Percentiles rank a stretch among this genome's conserved stretches.
Conservation (phyloP, 2,113 vertebrate species). For the Artemisiospiza belli region DNA sequence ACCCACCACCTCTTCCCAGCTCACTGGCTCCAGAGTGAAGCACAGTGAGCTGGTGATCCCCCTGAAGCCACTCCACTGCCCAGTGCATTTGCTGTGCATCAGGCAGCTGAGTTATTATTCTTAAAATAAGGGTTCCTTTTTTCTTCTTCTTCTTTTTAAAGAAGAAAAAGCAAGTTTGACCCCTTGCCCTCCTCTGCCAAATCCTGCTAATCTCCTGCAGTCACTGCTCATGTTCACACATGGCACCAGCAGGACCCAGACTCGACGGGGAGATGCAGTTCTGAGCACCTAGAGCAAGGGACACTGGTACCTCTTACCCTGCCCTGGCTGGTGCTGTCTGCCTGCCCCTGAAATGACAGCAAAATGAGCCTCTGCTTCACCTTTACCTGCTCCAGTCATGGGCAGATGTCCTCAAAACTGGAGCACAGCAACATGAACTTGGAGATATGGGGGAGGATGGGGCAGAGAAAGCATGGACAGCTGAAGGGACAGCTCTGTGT, state of each 20-base stretch:
- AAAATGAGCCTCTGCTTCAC: neutral
- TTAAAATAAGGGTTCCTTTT: conserved; percentile 34
- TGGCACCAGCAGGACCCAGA: neutral
- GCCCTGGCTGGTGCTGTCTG: neutral
- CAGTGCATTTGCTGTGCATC: rapidly evolving
- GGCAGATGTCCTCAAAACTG: neutral
- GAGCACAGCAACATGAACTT: neutral
- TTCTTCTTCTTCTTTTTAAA: neutral
- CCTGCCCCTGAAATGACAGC: neutral
- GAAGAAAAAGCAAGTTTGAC: conserved; percentile 3
- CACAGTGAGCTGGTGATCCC: neutral
- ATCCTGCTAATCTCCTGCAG: conserved; percentile 2
- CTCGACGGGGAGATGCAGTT: rapidly evolving
- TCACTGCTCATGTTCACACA: neutral
- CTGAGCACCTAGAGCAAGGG: neutral
- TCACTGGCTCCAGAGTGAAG: rapidly evolving
- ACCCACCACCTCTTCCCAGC: neutral
- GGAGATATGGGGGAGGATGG: neutral
- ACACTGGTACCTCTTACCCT: neutral
- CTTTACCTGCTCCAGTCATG: neutral
- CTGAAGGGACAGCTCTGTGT: neutral
- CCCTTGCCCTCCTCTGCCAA: conserved; percentile 17
- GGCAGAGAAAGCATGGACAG: neutral
- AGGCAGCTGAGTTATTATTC: neutral
- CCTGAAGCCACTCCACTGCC: neutral